A percentile compares a stretch with the other conserved stretches of the same genome.
Evolutionary conservation across 2,888 invertebrate species (phyloP).

Genomic region (Rosalia funebris): DNA sequence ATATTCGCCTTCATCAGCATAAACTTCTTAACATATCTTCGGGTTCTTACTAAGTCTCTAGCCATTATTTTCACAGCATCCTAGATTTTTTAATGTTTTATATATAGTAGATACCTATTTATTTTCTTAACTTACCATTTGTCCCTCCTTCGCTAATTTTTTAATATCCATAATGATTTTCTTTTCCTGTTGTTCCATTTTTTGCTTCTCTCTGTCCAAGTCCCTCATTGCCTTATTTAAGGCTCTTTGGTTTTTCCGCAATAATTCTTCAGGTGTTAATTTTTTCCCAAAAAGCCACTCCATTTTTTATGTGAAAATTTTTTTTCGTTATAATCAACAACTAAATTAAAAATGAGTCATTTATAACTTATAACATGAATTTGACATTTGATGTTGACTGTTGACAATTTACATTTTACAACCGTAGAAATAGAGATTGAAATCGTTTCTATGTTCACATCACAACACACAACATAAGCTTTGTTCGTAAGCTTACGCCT

Average conservation of each 20-base stretch:
- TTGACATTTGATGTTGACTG: conserved; percentile 4
- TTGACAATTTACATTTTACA: not conserved
- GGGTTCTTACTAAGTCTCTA: conserved; percentile 95
- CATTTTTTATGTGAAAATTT: no score
- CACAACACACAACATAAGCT: no score
- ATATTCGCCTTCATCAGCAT: conserved; percentile 99
- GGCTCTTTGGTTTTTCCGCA: conserved; percentile 97
- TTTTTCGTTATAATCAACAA: not conserved
- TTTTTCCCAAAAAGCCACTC: conserved; percentile 97
- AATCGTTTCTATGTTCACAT: no score
- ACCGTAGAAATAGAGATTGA: no score
- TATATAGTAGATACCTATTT: not conserved
- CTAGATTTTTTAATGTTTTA: no score
- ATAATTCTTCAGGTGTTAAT: conserved; percentile 97
- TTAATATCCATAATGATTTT: conserved; percentile 98
- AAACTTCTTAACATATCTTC: conserved; percentile 96
- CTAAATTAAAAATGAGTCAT: conserved; percentile 27
- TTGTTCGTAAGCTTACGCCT: no score
- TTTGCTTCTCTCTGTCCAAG: conserved; percentile 87
- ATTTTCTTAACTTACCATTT: conserved; percentile 78
- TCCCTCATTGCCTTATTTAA: conserved; percentile 98
- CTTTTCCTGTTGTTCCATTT: conserved; percentile 99
- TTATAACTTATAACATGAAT: not conserved
- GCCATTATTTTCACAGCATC: conserved; percentile 99
- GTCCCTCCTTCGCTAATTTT: conserved; percentile 98